Evolutionary conservation across 1,140 invertebrate species (phyloP), one percentile per base, ranked within the genome.

Genomic region (Diuraphis noxia): DNA sequence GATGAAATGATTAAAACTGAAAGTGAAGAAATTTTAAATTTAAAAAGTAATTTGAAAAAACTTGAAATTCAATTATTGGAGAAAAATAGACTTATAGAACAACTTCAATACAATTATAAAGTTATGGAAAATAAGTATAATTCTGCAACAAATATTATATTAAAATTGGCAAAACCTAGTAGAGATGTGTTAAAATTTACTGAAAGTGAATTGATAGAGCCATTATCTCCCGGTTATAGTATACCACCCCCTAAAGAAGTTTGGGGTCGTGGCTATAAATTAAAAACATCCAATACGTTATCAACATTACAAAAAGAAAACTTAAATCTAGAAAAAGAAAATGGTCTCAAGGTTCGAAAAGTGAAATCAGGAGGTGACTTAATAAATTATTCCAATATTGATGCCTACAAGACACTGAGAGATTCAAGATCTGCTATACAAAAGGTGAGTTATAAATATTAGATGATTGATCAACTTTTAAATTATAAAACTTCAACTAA

Each of bases 61-160:
- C 10, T 91, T 34, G 89, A 91, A 81, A 82, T 91, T 81, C 72
- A 91, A 81, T 81, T 91, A 40, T 91, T 91, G 63, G 89, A 91
- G 81, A 91, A 91, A 91, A 81, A 91, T 91, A 77, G 36, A 49
- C 89, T 91, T 7, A 91, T 91, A 49, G 89, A 91, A 91, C 89
- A 91, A 79, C 89, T 91, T 49, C 89, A 91, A 49, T 91, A 91
- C 25, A 91, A 91, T 82, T 91, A 91, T 81, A 91, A 91, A 63
- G 49, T 91, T 82, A 91, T 91, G 77, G 89, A 91, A 81, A 91
- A 91, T 38, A 91, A 91, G 30, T 91, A 91, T 52, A 91, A 82
- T 38, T 91, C 89, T 19, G 89, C 89, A 38, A 91, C 89, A 91
- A 91, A 91, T 49, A 81, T 91, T 38, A 91, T 91, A 49, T 81